These are phyloP conservation scores for Eupithecia vulgata DNA, from an alignment of 2,888 invertebrate genomes.

Conservation along the genomic window DNA sequence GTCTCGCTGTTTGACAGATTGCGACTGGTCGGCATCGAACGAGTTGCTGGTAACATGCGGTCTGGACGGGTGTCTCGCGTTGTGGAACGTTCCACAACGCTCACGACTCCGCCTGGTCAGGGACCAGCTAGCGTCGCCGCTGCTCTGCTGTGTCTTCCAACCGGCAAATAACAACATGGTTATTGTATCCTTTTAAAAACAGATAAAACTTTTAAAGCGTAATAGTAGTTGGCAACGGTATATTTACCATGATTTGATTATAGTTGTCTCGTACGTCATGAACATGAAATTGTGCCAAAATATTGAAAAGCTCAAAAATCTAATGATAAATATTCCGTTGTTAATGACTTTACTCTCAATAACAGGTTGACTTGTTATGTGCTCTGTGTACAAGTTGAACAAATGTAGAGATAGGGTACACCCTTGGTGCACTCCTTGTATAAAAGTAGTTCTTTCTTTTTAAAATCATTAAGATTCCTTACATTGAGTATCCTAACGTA, in stretches of 20 bases:
- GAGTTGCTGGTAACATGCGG: conserved; percentile 92
- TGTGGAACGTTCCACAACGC: conserved; percentile 88
- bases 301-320: too few species aligned
- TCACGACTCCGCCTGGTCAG: conserved; percentile 86
- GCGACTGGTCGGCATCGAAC: conserved; percentile 94
- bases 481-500: conserved; percentile 48
- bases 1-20: conserved; percentile 67
- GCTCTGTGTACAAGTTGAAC: neutral
- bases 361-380: too few species aligned
- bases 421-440: neutral
- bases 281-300: too few species aligned
- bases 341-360: too few species aligned
- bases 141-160: conserved; percentile 90
- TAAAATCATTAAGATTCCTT: conserved; percentile 29
- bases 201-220: too few species aligned
- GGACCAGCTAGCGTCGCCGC: conserved; percentile 85
- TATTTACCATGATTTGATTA: too few species aligned
- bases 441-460: neutral
- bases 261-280: too few species aligned
- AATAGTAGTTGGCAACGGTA: too few species aligned
- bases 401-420: neutral
- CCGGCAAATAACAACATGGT: conserved; percentile 94
- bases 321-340: too few species aligned
- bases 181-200: conserved; percentile 88
- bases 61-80: conserved; percentile 88